Evolutionary conservation across 2,888 invertebrate genomes (phyloP), one percentile per base, ranked within the genome.

Genomic region (Choreutis nemorana): DNA sequence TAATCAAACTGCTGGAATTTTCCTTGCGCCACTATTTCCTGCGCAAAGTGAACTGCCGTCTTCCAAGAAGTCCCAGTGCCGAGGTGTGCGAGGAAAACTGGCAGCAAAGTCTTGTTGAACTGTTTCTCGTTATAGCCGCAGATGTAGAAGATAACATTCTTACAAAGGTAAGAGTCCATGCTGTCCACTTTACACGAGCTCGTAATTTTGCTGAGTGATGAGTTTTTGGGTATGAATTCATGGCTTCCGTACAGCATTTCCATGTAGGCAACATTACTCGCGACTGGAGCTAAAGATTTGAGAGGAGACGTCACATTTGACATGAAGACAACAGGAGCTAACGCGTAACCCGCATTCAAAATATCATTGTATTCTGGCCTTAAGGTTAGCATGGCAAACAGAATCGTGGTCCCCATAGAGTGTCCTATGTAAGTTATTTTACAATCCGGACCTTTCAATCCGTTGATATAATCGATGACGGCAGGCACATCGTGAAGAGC

Each of bases 401-500:
- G 84, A 54, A 86, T 84, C 0, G 91, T 89, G 0, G 90, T 90
- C 1, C 95, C 96, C 87, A 96, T 94, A 0, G 94, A 95, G 62
- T 96, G 94, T 0, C 96, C 97, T 12, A 94, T 80, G 57, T 94
- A 96, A 30, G 83, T 81, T 7, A 79, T 61, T 37, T 65, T 60
- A 1, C 63, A 48, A 10, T 40, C 43, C 3, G 40, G 28, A n/a
- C 62, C 64, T 46, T 73, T 77, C 0, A 51, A 29, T 6, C 55
- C 48, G 11, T 56, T 38, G 8, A 80, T 70, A 33, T 90, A 86
- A 50, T 94, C 87, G 28, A 97, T 83, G 42, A 84, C 83, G 0
- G 91, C 89, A 1, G 97, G 94, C n/a, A 96, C 51, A 65, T 98
- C 97, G 51, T 89, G 84, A 3, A 83, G 42, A 0, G 90, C 95